Evolutionary conservation across 2,797 vertebrate species (phyloP).

Genomic region (Serranus cabrilla): DNA sequence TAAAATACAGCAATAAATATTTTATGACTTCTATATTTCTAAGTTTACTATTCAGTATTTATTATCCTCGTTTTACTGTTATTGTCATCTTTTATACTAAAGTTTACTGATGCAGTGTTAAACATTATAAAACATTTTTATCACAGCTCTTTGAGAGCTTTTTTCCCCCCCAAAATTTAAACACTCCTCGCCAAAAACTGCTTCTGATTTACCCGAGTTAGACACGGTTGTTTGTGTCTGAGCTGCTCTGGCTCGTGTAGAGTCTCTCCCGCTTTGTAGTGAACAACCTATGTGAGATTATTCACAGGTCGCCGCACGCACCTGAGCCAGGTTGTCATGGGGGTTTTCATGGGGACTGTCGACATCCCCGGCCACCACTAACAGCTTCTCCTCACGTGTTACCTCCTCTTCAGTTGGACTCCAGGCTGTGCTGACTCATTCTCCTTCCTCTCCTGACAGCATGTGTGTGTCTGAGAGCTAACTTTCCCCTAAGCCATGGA

Average conservation of each 20-base stretch:
- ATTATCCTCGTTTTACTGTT: neutral
- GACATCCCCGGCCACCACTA: slow-evolving; percentile 37
- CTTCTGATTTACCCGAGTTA: neutral
- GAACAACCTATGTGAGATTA: slow-evolving; percentile 52
- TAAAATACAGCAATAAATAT: slow-evolving; percentile 5
- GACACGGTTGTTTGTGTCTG: slow-evolving; percentile 7
- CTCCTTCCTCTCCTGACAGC: slow-evolving; percentile 42
- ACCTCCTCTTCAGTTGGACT: slow-evolving; percentile 37
- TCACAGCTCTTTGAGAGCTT: neutral
- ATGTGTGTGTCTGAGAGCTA: slow-evolving; percentile 26
- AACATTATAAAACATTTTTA: neutral
- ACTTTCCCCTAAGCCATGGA: slow-evolving; percentile 65
- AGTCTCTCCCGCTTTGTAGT: slow-evolving; percentile 23
- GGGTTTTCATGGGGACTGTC: slow-evolving; percentile 47
- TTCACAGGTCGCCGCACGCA: slow-evolving; percentile 66
- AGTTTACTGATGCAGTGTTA: neutral
- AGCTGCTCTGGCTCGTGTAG: neutral
- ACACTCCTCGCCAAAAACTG: neutral
- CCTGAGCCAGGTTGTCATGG: slow-evolving; percentile 68
- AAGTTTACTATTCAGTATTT: neutral
- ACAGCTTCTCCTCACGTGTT: slow-evolving; percentile 47
- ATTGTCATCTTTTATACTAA: neutral
- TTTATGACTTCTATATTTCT: neutral
- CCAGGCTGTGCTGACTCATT: slow-evolving; percentile 56
- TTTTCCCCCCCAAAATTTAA: neutral